These are phyloP conservation scores for Rotaria sp. DNA, from an alignment of 2,888 invertebrate species.

Conservation along the genomic window DNA sequence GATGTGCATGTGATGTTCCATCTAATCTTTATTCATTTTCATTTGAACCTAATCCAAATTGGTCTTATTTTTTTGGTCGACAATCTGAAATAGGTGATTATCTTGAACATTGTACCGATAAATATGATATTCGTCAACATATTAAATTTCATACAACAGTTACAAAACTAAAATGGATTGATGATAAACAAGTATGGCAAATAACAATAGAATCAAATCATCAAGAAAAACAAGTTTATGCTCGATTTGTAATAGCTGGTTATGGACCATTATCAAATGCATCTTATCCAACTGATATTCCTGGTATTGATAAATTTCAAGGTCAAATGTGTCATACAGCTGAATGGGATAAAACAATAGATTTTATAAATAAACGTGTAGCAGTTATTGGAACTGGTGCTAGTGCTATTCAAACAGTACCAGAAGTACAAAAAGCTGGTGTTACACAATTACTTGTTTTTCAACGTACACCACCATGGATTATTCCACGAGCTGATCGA, in stretches of 20 bases:
- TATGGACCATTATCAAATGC: background rate
- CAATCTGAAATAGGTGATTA: background rate
- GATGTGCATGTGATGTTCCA: conserved; percentile 28
- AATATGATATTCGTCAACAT: background rate
- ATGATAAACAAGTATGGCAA: background rate
- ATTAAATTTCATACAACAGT: background rate
- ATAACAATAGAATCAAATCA: background rate
- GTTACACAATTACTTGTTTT: background rate
- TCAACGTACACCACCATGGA: conserved; percentile 11
- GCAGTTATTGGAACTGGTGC: background rate
- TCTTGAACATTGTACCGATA: background rate
- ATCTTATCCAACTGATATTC: background rate
- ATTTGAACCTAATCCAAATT: conserved; percentile 2
- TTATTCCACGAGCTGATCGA: background rate
- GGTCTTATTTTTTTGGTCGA: background rate
- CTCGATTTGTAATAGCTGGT: background rate
- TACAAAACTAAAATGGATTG: background rate
- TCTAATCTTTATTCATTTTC: conserved; percentile 13
- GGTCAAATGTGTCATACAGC: background rate
- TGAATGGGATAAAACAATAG: background rate
- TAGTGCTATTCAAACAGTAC: background rate
- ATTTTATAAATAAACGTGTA: background rate
- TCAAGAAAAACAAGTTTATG: background rate
- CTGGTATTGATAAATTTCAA: background rate
- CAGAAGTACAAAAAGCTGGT: background rate